phyloP scores from a whole-genome alignment of 2,113 vertebrate species.

The Aleadryas rufinucha region DNA sequence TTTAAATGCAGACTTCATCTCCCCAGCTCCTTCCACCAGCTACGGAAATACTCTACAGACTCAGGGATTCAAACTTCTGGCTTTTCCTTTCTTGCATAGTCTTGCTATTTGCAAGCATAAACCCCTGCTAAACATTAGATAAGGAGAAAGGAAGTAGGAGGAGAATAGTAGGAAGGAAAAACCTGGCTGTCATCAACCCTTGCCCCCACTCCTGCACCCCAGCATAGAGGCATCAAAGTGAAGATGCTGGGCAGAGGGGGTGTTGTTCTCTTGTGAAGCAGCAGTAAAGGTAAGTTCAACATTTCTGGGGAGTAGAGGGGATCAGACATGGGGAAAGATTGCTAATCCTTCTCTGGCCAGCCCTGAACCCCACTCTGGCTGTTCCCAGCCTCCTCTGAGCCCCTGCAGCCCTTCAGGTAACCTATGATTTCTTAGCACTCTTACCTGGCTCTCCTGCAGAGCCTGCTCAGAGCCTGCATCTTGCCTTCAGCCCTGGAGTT shows the following conservation, averaged over 20 bases:
- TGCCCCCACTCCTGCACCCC: accelerated
- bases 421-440: background rate
- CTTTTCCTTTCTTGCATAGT: background rate
- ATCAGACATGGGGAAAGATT: accelerated
- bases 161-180: background rate
- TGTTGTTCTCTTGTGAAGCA: background rate
- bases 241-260: accelerated
- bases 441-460: accelerated
- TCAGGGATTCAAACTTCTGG: background rate
- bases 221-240: accelerated
- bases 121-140: background rate
- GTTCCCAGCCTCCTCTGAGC: accelerated
- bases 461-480: background rate
- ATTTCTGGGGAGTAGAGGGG: background rate
- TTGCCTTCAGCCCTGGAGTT: background rate
- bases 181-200: accelerated
- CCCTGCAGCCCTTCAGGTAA: background rate
- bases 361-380: accelerated
- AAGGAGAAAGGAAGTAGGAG: background rate
- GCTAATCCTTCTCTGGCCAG: background rate
- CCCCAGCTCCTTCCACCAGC: background rate
- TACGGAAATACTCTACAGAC: background rate
- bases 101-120: background rate
- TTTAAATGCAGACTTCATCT: background rate
- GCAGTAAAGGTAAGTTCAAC: background rate